These are phyloP conservation scores for Glaucomys volans DNA, from an alignment of 2,113 vertebrate genomes.

Conservation along the genomic window DNA sequence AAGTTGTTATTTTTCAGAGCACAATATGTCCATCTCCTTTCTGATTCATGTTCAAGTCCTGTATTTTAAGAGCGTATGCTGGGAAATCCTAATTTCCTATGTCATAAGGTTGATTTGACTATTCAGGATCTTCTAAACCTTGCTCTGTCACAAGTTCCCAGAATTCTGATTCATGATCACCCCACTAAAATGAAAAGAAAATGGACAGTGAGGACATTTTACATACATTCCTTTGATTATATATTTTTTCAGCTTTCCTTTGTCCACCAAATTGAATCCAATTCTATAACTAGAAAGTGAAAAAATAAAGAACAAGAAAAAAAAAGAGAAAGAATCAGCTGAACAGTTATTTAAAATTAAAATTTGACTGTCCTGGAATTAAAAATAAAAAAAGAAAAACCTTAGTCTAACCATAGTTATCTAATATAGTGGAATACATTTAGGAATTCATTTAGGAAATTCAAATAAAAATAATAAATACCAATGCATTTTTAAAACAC, in stretches of 20 bases:
- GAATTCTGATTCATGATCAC: slow-evolving; percentile 57
- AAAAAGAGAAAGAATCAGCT: not conserved
- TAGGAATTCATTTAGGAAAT: not conserved
- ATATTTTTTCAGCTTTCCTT: not conserved
- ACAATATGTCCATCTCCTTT: not conserved
- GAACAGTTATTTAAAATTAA: not conserved
- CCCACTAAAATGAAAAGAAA: slow-evolving; percentile 29
- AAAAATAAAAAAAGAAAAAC: not conserved
- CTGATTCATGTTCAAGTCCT: slow-evolving; percentile 65
- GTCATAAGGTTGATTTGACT: slow-evolving; percentile 52
- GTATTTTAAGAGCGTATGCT: slow-evolving; percentile 64
- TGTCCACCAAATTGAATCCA: not conserved
- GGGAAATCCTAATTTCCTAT: slow-evolving; percentile 70
- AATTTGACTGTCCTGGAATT: not conserved
- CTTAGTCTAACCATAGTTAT: not conserved
- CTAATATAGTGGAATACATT: not conserved
- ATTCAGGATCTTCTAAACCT: slow-evolving; percentile 33
- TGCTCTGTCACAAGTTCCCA: slow-evolving; percentile 55
- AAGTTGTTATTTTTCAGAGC: slow-evolving; percentile 12
- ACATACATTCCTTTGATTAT: not conserved
- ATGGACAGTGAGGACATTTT: not conserved
- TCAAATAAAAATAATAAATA: not conserved
- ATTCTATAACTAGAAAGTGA: not conserved
- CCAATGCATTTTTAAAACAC: not conserved
- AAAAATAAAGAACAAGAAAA: not conserved